Evolutionary conservation across 2,888 invertebrate genomes (phyloP), one percentile per base, ranked within the genome.

Genomic region (Rhopalosiphum nymphaeae): DNA sequence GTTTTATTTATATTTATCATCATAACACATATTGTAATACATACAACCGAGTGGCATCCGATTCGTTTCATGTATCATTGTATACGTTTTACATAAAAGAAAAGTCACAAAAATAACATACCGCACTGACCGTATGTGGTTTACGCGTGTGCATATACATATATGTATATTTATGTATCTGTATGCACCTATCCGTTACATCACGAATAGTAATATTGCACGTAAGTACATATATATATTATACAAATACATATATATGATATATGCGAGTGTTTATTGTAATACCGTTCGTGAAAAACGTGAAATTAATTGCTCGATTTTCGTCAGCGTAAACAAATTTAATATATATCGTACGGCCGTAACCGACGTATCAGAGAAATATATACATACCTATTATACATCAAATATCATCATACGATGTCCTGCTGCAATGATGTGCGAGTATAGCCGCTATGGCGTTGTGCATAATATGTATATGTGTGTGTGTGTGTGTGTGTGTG

Each of bases 11-110:
- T 78, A 78, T 78, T 78, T 78, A 78, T 78, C 85, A 91, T 46
- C 86, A 89, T 29, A 89, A 57, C 26, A 88, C 21, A 53, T n/a
- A 88, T 88, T 88, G 78, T 44, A 85, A 56, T 44, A 36, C 44
- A 25, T 86, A 92, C 92, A 87, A 67, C 49, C 92, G 86, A 92
- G 61, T 49, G 92, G 36, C n/a, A 92, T 61, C 53, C 46, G 61
- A 92, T 92, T 92, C 92, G 92, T 92, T 44, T 92, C 91, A 92
- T 87, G n/a, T 26, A 88, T 29, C 78, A 78, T 78, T 57, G 42
- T 44, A 87, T 53, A 89, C 13, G 53, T 88, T 21, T 49, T 44
- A n/a, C 11, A 44, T 91, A 91, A 86, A 86, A 46, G 86, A 91
- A 91, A 91, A 86, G 57, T 86, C 86, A 7, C 57, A 25, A 26